Conservation (phyloP, 2,888 invertebrate species). For the Aelia acuminata region DNA sequence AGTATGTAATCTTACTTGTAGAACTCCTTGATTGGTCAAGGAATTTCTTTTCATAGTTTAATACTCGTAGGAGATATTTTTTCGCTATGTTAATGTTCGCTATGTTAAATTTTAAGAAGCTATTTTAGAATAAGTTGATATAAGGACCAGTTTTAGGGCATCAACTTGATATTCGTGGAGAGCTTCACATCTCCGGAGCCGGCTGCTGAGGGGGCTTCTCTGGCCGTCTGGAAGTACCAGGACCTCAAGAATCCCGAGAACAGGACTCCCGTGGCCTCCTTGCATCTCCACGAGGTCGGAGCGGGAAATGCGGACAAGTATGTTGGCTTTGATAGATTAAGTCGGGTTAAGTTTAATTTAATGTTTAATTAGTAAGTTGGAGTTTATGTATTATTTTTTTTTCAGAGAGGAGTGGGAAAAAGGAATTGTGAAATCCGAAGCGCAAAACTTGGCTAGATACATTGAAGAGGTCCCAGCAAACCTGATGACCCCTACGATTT, state of each 20-base stretch:
- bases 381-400: slow-evolving; percentile 13
- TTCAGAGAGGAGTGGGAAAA: slow-evolving; percentile 69
- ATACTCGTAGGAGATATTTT: too few species aligned
- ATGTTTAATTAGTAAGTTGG: too few species aligned
- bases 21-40: too few species aligned
- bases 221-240: slow-evolving; percentile 75
- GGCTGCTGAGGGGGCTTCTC: slow-evolving; percentile 76
- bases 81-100: too few species aligned
- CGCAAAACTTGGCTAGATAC: slow-evolving; percentile 83
- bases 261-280: slow-evolving; percentile 69
- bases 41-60: too few species aligned
- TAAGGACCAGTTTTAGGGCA: slow-evolving; percentile 68
- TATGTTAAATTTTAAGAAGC: not conserved
- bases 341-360: too few species aligned
- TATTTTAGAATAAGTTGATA: not conserved
- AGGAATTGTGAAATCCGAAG: slow-evolving; percentile 77
- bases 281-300: slow-evolving; percentile 68
- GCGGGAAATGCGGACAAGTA: slow-evolving; percentile 51
- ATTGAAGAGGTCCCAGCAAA: slow-evolving; percentile 86
- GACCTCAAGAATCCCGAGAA: slow-evolving; percentile 74
- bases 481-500: slow-evolving; percentile 82
- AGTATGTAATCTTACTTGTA: too few species aligned
- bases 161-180: slow-evolving; percentile 74
- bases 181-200: slow-evolving; percentile 75
- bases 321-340: not conserved